A percentile compares a stretch with the other conserved stretches of the same genome.
Evolutionary conservation across 2,888 invertebrate species (phyloP).

Genomic region (Sphinx pinastri): DNA sequence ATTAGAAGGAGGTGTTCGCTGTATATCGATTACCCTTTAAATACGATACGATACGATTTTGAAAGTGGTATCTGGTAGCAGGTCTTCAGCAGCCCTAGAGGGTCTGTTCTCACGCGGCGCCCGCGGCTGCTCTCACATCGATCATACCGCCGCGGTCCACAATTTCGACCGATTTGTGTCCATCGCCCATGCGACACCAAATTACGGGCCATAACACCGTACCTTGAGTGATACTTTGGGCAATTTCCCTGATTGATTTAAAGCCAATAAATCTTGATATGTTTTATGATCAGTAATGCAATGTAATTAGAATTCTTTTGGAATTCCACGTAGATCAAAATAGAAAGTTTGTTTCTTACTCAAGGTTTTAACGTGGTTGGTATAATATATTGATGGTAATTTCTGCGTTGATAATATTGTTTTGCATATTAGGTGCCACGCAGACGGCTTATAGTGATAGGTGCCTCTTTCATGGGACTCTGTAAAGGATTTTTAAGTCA

Average conservation of each 20-base stretch:
- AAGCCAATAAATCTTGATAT: slow-evolving; percentile 10
- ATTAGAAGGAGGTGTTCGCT: too few relatives aligned
- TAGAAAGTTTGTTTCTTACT: background rate
- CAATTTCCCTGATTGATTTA: slow-evolving; percentile 17
- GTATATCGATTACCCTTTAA: background rate
- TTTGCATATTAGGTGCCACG: too few relatives aligned
- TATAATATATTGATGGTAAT: too few relatives aligned
- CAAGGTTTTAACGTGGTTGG: background rate
- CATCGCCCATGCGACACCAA: slow-evolving; percentile 8
- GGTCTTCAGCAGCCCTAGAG: background rate
- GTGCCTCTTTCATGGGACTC: too few relatives aligned
- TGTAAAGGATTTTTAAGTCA: too few relatives aligned
- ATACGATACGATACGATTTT: too few relatives aligned
- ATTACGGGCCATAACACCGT: slow-evolving; percentile 4
- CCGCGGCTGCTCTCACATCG: slow-evolving; percentile 42
- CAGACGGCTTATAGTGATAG: too few relatives aligned
- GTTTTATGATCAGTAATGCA: slow-evolving; percentile 14
- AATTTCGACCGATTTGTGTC: slow-evolving; percentile 12
- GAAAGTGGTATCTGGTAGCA: too few relatives aligned
- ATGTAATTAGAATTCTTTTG: background rate
- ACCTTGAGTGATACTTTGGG: slow-evolving; percentile 1
- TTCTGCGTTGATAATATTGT: too few relatives aligned
- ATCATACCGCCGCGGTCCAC: slow-evolving; percentile 40
- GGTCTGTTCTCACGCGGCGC: slow-evolving; percentile 8
- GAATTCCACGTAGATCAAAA: slow-evolving; percentile 8